Conservation (phyloP, 2,797 vertebrate genomes). For the Nyctalus aviator region DNA sequence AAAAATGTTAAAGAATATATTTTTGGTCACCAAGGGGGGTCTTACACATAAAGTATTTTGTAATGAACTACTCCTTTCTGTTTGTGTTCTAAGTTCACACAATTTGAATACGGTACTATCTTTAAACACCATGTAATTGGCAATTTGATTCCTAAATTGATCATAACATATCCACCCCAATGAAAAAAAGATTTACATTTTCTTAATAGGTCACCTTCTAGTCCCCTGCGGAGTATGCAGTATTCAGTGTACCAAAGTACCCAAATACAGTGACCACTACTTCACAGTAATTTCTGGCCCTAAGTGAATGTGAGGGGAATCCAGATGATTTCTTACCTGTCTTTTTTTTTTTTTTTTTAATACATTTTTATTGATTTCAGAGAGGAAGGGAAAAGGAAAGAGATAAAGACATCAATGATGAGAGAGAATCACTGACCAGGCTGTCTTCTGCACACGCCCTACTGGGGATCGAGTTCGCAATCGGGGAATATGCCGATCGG, state of each 20-base stretch:
- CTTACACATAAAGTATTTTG: slow-evolving; percentile 38
- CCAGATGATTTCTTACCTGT: not conserved
- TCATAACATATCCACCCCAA: not conserved
- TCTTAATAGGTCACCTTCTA: slow-evolving; percentile 9
- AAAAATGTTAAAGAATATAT: not conserved
- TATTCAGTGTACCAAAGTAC: not conserved
- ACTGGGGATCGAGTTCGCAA: not conserved
- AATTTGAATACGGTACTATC: not conserved
- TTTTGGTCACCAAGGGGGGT: not conserved
- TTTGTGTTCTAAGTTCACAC: not conserved
- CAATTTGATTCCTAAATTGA: not conserved
- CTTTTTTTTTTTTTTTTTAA: no score
- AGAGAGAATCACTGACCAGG: not conserved
- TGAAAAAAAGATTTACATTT: not conserved
- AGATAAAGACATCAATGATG: not conserved
- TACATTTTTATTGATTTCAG: not conserved
- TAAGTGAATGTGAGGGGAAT: slow-evolving; percentile 19
- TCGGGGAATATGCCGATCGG: no score
- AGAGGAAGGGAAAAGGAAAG: not conserved
- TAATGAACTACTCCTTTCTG: not conserved
- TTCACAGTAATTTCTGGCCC: not conserved
- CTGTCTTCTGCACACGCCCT: not conserved
- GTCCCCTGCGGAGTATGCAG: not conserved
- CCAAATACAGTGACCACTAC: not conserved
- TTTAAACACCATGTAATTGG: slow-evolving; percentile 22